Conservation (phyloP, 2,888 invertebrate genomes). For the Meiosimyza platycephala region DNA sequence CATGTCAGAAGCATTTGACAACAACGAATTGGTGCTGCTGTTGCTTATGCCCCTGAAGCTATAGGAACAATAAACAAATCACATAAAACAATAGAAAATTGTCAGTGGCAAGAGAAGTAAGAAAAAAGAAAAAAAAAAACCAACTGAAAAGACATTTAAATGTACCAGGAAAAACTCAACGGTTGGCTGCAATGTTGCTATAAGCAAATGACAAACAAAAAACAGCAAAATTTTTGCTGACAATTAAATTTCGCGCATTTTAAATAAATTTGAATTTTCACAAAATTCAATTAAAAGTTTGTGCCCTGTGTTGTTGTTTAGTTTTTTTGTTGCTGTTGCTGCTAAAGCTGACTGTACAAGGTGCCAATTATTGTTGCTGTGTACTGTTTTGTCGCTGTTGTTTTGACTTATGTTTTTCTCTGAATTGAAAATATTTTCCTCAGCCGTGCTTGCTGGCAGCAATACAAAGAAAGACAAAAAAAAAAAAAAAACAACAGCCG, state of each 20-base stretch:
- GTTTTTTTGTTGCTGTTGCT: slow-evolving; percentile 2
- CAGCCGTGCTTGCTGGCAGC: background rate
- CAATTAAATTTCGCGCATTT: slow-evolving; percentile 25
- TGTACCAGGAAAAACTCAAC: slow-evolving; percentile 3
- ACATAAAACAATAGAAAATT: background rate
- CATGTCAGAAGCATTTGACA: background rate
- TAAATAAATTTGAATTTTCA: slow-evolving; percentile 14
- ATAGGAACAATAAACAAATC: background rate
- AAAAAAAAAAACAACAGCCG: slow-evolving; percentile 9
- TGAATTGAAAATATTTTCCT: slow-evolving; percentile 4
- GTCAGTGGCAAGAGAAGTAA: too few species aligned
- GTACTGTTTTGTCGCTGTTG: background rate
- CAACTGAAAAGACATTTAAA: background rate
- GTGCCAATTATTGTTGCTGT: too few species aligned
- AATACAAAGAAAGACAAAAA: slow-evolving; percentile 3
- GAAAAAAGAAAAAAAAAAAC: too few species aligned
- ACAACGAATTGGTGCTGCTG: background rate
- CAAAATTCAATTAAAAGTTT: slow-evolving; percentile 18
- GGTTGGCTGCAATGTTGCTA: background rate
- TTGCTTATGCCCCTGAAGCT: background rate
- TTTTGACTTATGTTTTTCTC: background rate
- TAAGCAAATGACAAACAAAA: slow-evolving; percentile 11
- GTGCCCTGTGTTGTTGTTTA: background rate
- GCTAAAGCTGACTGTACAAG: background rate
- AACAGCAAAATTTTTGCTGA: slow-evolving; percentile 30